These are phyloP conservation scores for Cephus runcator DNA, from an alignment of 2,888 invertebrate species.

Conservation along the genomic window DNA sequence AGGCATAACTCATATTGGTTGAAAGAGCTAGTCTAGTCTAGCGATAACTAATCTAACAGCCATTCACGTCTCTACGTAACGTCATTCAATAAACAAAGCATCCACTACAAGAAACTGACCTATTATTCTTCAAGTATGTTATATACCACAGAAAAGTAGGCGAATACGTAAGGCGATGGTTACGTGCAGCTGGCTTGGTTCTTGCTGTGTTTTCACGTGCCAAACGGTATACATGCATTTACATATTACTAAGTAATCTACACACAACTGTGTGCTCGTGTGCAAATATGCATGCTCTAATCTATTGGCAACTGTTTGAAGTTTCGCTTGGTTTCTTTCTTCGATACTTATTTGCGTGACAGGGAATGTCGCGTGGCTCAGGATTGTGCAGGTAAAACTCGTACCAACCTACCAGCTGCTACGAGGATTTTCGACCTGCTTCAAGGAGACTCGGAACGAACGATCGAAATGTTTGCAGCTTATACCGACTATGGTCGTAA, in stretches of 20 bases:
- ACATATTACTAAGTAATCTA: too few relatives aligned
- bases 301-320: not conserved
- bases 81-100: not conserved
- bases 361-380: not conserved
- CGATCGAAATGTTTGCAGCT: not conserved
- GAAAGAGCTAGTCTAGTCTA: not conserved
- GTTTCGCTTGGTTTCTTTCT: not conserved
- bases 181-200: not conserved
- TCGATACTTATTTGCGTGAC: not conserved
- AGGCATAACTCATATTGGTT: not conserved
- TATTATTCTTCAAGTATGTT: not conserved
- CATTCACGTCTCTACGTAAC: not conserved
- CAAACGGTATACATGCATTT: not conserved
- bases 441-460: not conserved
- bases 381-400: not conserved
- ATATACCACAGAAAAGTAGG: not conserved
- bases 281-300: not conserved
- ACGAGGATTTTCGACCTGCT: not conserved
- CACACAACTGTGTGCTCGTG: not conserved
- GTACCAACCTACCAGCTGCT: not conserved
- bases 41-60: not conserved
- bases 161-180: not conserved
- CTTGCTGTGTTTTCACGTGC: not conserved
- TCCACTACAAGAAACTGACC: not conserved
- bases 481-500: not conserved